These are phyloP conservation scores for Gnathonemus echidnorhynchus DNA, from an alignment of 2,113 vertebrate genomes.

Conservation along the genomic window DNA sequence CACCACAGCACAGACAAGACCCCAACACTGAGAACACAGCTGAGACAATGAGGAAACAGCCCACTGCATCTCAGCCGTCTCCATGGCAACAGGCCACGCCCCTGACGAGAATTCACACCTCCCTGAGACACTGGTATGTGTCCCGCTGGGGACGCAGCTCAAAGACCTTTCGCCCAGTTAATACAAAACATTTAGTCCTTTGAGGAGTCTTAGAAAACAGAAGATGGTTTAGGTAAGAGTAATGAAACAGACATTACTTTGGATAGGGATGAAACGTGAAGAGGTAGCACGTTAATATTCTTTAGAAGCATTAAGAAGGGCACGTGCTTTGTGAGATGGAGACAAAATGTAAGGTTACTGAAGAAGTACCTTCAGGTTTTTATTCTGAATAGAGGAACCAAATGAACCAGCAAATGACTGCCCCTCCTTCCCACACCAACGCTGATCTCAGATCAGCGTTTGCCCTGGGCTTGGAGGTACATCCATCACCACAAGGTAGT, in stretches of 20 bases:
- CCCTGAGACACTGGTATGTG: background rate
- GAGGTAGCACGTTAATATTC: background rate
- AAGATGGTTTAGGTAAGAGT: background rate
- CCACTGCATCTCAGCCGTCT: background rate
- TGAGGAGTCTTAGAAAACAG: background rate
- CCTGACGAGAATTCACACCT: background rate
- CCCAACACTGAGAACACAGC: slow-evolving; percentile 26
- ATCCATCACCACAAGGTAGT: background rate
- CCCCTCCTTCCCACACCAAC: background rate
- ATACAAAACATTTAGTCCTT: background rate
- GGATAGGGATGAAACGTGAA: background rate
- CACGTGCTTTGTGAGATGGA: background rate
- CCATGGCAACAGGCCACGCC: background rate
- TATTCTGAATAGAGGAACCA: background rate
- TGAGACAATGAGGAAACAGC: slow-evolving; percentile 5
- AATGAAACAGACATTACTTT: background rate
- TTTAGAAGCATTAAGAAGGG: background rate
- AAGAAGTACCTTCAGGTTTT: background rate
- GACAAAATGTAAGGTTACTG: background rate
- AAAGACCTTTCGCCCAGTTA: background rate
- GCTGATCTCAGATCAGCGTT: background rate
- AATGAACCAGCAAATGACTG: background rate
- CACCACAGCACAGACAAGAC: slow-evolving; percentile 19
- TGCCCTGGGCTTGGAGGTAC: slow-evolving; percentile 3
- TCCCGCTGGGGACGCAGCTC: background rate